These are phyloP conservation scores for Caenorhabditis sp. DNA, from an alignment of 2,888 invertebrate species.

Conservation along the genomic window DNA sequence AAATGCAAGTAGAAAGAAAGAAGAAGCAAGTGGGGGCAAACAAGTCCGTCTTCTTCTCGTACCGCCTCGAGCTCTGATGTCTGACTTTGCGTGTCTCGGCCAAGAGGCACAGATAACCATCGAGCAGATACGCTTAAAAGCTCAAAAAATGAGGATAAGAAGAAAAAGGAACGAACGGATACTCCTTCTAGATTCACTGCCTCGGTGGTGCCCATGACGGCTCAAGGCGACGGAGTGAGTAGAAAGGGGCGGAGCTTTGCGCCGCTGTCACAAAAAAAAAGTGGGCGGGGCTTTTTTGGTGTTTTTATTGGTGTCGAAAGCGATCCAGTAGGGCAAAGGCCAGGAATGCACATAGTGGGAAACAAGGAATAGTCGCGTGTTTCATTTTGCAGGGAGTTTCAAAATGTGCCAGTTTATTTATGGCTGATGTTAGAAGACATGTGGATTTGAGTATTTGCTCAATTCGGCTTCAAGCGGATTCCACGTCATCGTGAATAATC, in stretches of 20 bases:
- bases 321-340: conserved; percentile 5
- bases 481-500: conserved; percentile 29
- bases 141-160: conserved; percentile 21
- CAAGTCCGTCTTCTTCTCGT: conserved; percentile 41
- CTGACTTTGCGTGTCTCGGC: conserved; percentile 36
- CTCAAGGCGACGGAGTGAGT: conserved; percentile 46
- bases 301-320: conserved; percentile 23
- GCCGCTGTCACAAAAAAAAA: conserved; percentile 5
- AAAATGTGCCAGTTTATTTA: conserved; percentile 46
- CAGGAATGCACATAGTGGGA: conserved; percentile 26
- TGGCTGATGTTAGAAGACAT: conserved; percentile 10
- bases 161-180: conserved; percentile 6
- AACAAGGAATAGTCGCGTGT: conserved; percentile 35
- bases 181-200: neutral
- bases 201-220: conserved; percentile 8
- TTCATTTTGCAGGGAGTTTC: conserved; percentile 22
- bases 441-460: neutral
- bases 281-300: conserved; percentile 32
- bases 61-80: conserved; percentile 45
- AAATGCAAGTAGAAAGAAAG: conserved; percentile 27
- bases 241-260: conserved; percentile 44
- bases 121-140: conserved; percentile 13
- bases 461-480: neutral
- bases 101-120: conserved; percentile 5
- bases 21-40: conserved; percentile 28